These are phyloP conservation scores for Eubucco bourcierii DNA, from an alignment of 2,113 vertebrate species.

Conservation along the genomic window DNA sequence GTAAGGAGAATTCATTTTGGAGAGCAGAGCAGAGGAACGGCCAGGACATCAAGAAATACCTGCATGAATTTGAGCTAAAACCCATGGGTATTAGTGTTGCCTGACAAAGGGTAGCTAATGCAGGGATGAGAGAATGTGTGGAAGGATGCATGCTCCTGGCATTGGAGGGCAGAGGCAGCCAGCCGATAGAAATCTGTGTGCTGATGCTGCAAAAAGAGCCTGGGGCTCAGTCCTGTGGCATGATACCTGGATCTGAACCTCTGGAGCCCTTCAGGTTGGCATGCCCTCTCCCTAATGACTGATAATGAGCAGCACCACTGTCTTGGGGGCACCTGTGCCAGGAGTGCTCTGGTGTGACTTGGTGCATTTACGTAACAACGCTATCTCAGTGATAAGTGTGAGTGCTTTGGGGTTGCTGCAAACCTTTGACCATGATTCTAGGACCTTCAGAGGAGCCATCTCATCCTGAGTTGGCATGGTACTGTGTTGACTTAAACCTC, in stretches of 20 bases:
- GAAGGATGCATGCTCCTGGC: not conserved
- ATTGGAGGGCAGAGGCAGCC: not conserved
- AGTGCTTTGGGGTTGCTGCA: accelerated
- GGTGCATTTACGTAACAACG: too few relatives aligned
- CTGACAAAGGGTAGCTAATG: not conserved
- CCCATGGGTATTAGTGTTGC: accelerated
- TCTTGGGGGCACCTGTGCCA: accelerated
- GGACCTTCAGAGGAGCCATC: not conserved
- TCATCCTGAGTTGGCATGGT: accelerated
- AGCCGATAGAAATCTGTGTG: not conserved
- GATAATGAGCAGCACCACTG: not conserved
- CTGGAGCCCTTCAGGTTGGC: not conserved
- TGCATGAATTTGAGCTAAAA: not conserved
- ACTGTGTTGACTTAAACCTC: not conserved
- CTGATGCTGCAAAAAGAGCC: not conserved
- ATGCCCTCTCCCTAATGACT: not conserved
- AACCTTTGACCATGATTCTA: accelerated
- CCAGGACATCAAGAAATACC: accelerated
- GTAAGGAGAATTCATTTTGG: not conserved
- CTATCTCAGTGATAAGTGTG: not conserved
- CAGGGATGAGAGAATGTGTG: accelerated
- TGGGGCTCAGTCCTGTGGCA: not conserved
- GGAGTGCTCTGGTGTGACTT: not conserved
- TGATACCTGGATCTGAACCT: not conserved
- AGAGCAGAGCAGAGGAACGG: not conserved